Evolutionary conservation across 2,797 vertebrate species (phyloP).

Genomic region (Hippopotamyrus pictus): DNA sequence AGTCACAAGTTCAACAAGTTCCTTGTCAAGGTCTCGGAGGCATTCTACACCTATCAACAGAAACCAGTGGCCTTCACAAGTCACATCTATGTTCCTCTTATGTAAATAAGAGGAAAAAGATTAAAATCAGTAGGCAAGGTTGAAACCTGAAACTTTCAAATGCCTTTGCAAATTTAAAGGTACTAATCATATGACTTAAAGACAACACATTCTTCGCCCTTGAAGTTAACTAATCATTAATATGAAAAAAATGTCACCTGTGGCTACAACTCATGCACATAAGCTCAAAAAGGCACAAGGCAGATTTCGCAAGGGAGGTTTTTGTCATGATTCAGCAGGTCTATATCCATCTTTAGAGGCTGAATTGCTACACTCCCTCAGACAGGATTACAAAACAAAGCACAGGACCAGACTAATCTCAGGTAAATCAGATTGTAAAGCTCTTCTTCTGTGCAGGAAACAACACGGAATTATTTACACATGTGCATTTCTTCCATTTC

Average conservation of each 20-base stretch:
- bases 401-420: not conserved
- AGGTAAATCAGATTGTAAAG: not conserved
- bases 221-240: not conserved
- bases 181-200: not conserved
- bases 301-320: not conserved
- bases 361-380: not conserved
- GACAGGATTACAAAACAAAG: not conserved
- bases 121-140: not conserved
- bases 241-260: not conserved
- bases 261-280: not conserved
- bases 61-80: not conserved
- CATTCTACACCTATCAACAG: not conserved
- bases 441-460: constrained; percentile 6
- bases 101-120: not conserved
- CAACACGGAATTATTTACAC: not conserved
- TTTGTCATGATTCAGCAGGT: not conserved
- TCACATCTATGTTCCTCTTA: not conserved
- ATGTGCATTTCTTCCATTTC: not conserved
- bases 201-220: not conserved
- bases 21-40: not conserved
- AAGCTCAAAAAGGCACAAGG: not conserved
- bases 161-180: not conserved
- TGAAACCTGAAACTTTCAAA: not conserved
- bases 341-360: not conserved
- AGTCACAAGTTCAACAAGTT: not conserved